Evolutionary conservation across 2,888 invertebrate genomes (phyloP).

Genomic region (Tetragonisca angustula): DNA sequence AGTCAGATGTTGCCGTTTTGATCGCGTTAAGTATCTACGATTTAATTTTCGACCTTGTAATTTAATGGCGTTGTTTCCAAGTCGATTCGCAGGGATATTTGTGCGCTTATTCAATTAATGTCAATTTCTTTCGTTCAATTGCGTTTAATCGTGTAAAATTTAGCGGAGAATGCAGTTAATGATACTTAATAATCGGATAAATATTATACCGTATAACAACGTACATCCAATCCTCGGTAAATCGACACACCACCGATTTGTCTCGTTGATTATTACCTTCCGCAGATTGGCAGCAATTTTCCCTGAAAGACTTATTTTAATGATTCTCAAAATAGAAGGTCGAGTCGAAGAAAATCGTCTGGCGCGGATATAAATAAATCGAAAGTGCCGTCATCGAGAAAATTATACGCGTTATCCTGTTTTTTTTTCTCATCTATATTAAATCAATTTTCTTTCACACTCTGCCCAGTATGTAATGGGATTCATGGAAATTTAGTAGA

Average conservation of each 20-base stretch:
- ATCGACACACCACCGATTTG: background rate
- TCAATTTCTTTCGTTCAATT: constrained; percentile 44
- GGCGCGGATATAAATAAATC: background rate
- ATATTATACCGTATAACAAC: background rate
- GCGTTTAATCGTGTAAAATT: constrained; percentile 44
- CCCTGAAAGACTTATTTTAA: background rate
- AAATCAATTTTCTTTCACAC: background rate
- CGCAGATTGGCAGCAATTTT: background rate
- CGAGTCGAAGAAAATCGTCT: background rate
- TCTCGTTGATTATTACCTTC: background rate
- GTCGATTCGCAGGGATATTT: constrained; percentile 10
- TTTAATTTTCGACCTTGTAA: constrained; percentile 41
- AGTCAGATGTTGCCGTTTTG: background rate
- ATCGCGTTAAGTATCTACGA: constrained; percentile 24
- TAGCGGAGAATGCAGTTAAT: constrained; percentile 34
- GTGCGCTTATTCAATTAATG: constrained; percentile 53
- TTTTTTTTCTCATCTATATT: background rate
- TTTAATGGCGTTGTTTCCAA: constrained; percentile 47
- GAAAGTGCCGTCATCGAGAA: background rate
- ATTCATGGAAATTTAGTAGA: background rate
- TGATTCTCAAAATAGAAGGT: too few relatives aligned
- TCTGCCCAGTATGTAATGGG: background rate
- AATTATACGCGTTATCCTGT: background rate
- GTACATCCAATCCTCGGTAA: background rate
- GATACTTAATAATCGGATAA: constrained; percentile 21